These are phyloP conservation scores for Aporophyla lueneburgensis DNA, from an alignment of 2,888 invertebrate species.

Conservation along the genomic window DNA sequence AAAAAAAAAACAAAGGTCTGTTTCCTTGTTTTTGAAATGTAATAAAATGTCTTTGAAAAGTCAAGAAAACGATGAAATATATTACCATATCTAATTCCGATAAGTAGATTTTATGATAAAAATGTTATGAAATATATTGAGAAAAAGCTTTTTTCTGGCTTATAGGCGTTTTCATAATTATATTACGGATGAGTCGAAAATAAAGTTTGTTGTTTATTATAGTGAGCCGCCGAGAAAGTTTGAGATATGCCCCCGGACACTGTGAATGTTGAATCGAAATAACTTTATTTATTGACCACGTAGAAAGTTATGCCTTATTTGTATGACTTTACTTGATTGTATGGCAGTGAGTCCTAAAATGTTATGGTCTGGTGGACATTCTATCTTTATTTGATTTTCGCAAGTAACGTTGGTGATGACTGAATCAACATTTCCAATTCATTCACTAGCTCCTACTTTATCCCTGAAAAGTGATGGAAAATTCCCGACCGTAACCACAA, in stretches of 20 bases:
- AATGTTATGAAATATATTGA: conserved; percentile 22
- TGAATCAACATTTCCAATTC: not conserved
- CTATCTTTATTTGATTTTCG: not conserved
- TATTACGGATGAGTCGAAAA: conserved; percentile 62
- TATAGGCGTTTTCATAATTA: conserved; percentile 67
- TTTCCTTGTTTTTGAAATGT: conserved; percentile 9
- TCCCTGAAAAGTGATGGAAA: conserved; percentile 5
- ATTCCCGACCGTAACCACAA: conserved; percentile 12
- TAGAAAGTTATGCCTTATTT: conserved; percentile 54
- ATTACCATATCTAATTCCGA: conserved; percentile 16
- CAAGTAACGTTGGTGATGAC: not conserved
- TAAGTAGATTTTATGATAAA: conserved; percentile 35
- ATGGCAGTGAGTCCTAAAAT: conserved; percentile 25
- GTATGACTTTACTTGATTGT: conserved; percentile 36
- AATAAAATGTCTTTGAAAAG: not conserved
- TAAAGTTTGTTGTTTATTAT: conserved; percentile 67
- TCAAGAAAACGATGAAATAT: not conserved
- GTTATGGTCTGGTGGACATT: not conserved
- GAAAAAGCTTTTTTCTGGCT: conserved; percentile 44
- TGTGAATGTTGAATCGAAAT: conserved; percentile 47
- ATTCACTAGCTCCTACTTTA: not conserved
- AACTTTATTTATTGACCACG: conserved; percentile 56
- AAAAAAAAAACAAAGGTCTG: conserved; percentile 13
- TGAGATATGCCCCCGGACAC: conserved; percentile 45
- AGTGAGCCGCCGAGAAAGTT: conserved; percentile 61